A percentile compares a stretch with the other conserved stretches of the same genome.
Conservation (phyloP, 2,113 vertebrate species). For the Globicephala melas region DNA sequence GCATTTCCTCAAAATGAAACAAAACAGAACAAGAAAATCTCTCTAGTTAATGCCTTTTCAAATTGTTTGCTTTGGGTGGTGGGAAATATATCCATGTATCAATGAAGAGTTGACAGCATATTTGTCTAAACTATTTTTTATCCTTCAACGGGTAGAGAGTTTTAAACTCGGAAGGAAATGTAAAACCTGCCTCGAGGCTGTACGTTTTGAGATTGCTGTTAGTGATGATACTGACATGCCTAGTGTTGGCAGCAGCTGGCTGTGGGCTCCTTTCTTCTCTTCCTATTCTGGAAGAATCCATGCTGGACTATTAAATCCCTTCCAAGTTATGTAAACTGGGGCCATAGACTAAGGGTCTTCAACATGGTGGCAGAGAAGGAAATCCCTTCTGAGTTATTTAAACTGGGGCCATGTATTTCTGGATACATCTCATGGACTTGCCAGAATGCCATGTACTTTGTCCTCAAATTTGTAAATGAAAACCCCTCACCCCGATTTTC, state of each 20-base stretch:
- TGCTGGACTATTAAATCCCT: neutral
- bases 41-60: neutral
- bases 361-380: neutral
- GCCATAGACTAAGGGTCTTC: neutral
- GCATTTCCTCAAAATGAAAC: neutral
- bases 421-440: neutral
- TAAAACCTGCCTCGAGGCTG: neutral
- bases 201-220: neutral
- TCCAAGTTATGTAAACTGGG: neutral
- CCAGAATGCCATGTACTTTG: neutral
- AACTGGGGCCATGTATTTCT: neutral
- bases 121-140: neutral
- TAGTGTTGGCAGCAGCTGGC: too few species aligned
- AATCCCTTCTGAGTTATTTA: neutral
- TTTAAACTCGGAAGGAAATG: neutral
- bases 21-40: neutral
- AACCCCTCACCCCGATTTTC: neutral
- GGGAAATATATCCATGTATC: neutral
- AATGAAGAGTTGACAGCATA: neutral
- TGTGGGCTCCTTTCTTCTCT: neutral
- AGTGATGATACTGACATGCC: rapidly evolving
- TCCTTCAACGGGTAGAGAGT: neutral
- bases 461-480: neutral
- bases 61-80: neutral
- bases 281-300: neutral